phyloP scores from a whole-genome alignment of 2,797 vertebrate genomes.

The Esox masquinongy region DNA sequence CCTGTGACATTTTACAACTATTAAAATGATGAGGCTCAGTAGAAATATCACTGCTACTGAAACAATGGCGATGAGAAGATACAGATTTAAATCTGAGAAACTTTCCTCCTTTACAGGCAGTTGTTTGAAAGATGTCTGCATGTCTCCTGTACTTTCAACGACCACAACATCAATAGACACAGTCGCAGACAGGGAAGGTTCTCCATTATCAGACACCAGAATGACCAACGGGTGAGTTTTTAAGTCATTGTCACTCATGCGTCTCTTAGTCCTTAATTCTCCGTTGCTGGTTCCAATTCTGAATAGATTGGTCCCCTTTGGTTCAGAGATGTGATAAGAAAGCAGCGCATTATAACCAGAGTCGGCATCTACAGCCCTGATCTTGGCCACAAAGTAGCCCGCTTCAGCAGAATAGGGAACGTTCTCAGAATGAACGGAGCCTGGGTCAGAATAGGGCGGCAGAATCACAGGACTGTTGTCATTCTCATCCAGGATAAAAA shows the following conservation, averaged over 20 bases:
- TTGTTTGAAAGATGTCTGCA: conserved; percentile 1
- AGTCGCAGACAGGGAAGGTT: conserved; percentile 75
- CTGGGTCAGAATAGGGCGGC: conserved; percentile 21
- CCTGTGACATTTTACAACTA: conserved; percentile 30
- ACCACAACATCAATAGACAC: conserved; percentile 62
- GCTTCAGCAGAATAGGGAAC: too few relatives aligned
- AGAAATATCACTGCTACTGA: conserved; percentile 32
- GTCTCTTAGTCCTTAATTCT: conserved; percentile 24
- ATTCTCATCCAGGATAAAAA: conserved; percentile 38
- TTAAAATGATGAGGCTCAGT: conserved; percentile 22
- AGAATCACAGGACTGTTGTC: conserved; percentile 35
- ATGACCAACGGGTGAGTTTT: conserved; percentile 70
- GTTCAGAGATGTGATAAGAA: conserved; percentile 28
- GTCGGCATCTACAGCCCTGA: conserved; percentile 18
- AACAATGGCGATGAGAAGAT: conserved; percentile 31
- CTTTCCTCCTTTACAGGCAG: background rate
- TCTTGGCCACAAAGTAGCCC: too few relatives aligned
- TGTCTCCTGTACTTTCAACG: conserved; percentile 60
- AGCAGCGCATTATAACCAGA: conserved; percentile 49
- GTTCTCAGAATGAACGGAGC: conserved; percentile 16
- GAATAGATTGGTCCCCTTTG: conserved; percentile 21
- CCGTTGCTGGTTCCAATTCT: conserved; percentile 18
- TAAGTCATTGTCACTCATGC: conserved; percentile 24
- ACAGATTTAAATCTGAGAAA: conserved; percentile 27
- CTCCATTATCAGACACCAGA: conserved; percentile 72